A percentile compares a stretch with the other conserved stretches of the same genome.
These are phyloP conservation scores for Erebia palarica DNA, from an alignment of 2,888 invertebrate genomes.

Conservation along the genomic window DNA sequence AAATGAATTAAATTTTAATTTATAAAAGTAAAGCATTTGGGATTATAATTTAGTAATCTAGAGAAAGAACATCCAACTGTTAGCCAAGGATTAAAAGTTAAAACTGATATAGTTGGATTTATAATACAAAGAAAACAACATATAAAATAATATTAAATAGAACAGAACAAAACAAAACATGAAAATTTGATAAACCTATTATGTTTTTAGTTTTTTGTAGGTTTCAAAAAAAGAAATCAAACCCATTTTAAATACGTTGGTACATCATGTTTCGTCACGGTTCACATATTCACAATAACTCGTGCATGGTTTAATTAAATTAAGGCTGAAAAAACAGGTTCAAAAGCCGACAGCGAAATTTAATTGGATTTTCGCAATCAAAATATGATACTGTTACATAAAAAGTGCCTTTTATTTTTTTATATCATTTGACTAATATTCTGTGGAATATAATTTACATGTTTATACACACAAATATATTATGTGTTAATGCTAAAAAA, in stretches of 20 bases:
- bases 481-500: too few relatives aligned
- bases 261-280: constrained; percentile 14
- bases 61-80: too few relatives aligned
- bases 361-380: constrained; percentile 35
- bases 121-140: too few relatives aligned
- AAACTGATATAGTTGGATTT: too few relatives aligned
- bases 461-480: too few relatives aligned
- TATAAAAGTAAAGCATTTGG: too few relatives aligned
- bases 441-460: too few relatives aligned
- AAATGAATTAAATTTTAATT: too few relatives aligned
- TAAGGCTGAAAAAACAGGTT: constrained; percentile 14
- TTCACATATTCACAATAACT: constrained; percentile 16
- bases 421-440: too few relatives aligned
- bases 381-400: constrained; percentile 17
- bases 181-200: not conserved
- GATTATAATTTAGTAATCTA: too few relatives aligned
- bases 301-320: constrained; percentile 19
- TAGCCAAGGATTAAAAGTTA: too few relatives aligned
- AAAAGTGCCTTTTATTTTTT: constrained; percentile 10
- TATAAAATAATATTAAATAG: too few relatives aligned
- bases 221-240: not conserved
- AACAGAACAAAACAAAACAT: not conserved
- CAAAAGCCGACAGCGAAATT: constrained; percentile 21
- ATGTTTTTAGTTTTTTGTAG: not conserved
- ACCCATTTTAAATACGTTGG: constrained; percentile 6